Conservation (phyloP, 2,888 invertebrate genomes). For the Dyspetes luteomarginatus region DNA sequence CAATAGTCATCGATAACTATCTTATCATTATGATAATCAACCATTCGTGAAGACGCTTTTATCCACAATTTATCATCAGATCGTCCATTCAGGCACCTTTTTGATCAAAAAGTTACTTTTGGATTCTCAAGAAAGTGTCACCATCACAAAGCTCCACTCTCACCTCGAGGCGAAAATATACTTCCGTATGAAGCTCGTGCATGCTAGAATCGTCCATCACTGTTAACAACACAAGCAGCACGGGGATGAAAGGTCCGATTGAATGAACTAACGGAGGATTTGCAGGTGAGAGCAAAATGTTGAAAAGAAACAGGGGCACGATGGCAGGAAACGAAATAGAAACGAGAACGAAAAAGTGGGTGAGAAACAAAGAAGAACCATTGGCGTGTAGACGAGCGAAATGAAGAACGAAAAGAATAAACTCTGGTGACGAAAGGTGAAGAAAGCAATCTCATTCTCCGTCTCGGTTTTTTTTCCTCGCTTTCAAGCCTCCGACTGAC, state of each 20-base stretch:
- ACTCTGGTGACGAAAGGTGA: not conserved
- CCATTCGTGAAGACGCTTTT: too few species aligned
- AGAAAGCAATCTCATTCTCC: conserved; percentile 54
- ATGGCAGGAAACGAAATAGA: not conserved
- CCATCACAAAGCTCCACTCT: too few species aligned
- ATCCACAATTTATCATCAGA: too few species aligned
- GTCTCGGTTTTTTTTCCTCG: conserved; percentile 14
- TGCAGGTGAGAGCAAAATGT: conserved; percentile 30
- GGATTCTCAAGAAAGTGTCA: too few species aligned
- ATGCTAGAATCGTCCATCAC: not conserved
- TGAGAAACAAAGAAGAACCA: not conserved
- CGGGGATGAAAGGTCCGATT: not conserved
- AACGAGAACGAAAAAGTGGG: not conserved
- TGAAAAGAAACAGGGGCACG: not conserved
- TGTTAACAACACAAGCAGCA: not conserved
- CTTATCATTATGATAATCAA: too few species aligned
- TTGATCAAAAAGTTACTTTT: too few species aligned
- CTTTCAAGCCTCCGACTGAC: conserved; percentile 7
- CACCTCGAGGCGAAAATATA: not conserved
- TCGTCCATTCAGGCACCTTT: too few species aligned
- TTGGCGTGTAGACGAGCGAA: not conserved
- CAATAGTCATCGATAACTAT: too few species aligned
- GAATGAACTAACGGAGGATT: not conserved
- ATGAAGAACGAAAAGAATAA: not conserved
- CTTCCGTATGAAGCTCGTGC: not conserved